Conservation (phyloP, 2,797 vertebrate genomes). For the Saxicola maurus region DNA sequence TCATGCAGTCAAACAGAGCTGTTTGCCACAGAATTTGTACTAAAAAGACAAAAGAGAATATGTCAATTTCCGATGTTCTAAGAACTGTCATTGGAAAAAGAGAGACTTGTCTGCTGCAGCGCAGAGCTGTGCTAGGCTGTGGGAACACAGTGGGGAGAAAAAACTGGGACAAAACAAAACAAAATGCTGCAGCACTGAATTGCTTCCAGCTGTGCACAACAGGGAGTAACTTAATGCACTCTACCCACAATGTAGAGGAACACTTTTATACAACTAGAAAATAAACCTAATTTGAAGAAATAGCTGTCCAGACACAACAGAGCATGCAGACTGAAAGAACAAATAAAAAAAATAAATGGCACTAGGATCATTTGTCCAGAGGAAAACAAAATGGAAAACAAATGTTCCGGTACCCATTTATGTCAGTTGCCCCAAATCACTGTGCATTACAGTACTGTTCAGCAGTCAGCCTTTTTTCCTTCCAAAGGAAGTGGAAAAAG, state of each 20-base stretch:
- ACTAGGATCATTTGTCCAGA: constrained; percentile 15
- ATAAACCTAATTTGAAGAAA: constrained; percentile 67
- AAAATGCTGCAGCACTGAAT: constrained; percentile 71
- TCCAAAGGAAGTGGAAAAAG: background rate
- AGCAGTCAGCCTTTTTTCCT: background rate
- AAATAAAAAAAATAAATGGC: background rate
- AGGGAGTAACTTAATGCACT: constrained; percentile 70
- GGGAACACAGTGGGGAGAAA: constrained; percentile 66
- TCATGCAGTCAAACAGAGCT: constrained; percentile 52
- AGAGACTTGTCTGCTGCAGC: constrained; percentile 53
- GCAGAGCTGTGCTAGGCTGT: constrained; percentile 49
- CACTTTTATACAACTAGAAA: constrained; percentile 69
- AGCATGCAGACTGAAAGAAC: background rate
- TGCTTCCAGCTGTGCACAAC: constrained; percentile 83
- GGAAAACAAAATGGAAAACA: constrained; percentile 12
- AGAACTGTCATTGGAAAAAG: constrained; percentile 54
- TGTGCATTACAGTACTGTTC: background rate
- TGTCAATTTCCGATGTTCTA: constrained; percentile 65
- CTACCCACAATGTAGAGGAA: constrained; percentile 79
- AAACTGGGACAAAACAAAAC: constrained; percentile 73
- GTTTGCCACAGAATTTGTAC: constrained; percentile 63
- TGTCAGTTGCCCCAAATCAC: background rate
- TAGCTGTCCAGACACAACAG: constrained; percentile 60
- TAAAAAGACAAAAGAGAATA: constrained; percentile 65
- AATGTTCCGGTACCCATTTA: background rate